Evolutionary conservation across 2,888 invertebrate species (phyloP), one percentile per base, ranked within the genome.

Genomic region (Drosophila mayaguana): DNA sequence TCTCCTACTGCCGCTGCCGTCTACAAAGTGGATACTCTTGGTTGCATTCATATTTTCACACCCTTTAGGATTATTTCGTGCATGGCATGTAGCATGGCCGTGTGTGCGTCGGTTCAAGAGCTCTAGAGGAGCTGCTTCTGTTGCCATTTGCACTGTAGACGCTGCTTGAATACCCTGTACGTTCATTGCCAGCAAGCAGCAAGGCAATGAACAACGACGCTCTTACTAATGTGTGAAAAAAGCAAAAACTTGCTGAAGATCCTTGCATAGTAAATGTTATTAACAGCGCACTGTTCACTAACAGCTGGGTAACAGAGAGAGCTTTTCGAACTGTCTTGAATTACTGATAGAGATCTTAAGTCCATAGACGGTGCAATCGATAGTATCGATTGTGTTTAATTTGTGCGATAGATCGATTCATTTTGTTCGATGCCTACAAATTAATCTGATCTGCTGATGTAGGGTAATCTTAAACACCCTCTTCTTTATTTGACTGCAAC

Each of bases 31-130:
- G 62, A 66, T 61, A 63, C 81, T 72, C 83, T 82, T 84, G 69
- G 74, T 59, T 87, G 88, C 88, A 84, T 88, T 87, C 85, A 84
- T 76, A 81, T 88, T 85, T 88, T 88, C 88, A 85, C 85, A 88
- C 85, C 85, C 88, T 88, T 88, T 86, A 85, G 88, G 86, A 88
- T 80, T 81, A 83, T 81, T 86, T 81, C 86, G 83, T 73, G 85
- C 86, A 88, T 83, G 75, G 76, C 80, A 73, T 70, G 67, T 81
- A 74, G 72, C 80, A 73, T 71, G 64, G 64, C 53, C 69, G 50
- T 77, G 77, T 59, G 53, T 62, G 61, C 67, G 43, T 25, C 77
- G 43, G 36, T 77, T 80, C 73, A 81, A 81, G 82, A 67, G 71
- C 61, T 54, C 54, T 62, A 48, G 69, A 56, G 68, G 54, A 78